A percentile compares a stretch with the other conserved stretches of the same genome.
Conservation (phyloP, 2,888 invertebrate species). For the Eremobia ochroleuca region DNA sequence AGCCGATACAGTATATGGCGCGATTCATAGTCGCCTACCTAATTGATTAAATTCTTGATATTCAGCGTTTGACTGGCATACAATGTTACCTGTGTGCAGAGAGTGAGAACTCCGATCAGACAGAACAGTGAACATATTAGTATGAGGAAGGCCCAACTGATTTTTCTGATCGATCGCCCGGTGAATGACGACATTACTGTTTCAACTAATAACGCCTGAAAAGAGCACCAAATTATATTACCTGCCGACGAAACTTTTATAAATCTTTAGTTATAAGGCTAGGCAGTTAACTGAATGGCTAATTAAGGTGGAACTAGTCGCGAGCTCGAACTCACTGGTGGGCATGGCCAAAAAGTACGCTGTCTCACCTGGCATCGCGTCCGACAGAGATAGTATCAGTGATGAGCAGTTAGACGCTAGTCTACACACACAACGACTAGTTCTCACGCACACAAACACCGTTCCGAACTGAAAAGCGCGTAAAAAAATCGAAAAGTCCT, state of each 20-base stretch:
- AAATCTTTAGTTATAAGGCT: too few species aligned
- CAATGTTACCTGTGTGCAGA: slow-evolving; percentile 84
- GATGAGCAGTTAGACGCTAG: too few species aligned
- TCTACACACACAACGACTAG: too few species aligned
- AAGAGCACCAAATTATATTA: slow-evolving; percentile 26
- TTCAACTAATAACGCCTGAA: slow-evolving; percentile 83
- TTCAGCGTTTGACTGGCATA: not conserved
- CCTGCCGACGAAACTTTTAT: not conserved
- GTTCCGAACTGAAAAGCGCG: not conserved
- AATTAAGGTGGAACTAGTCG: too few species aligned
- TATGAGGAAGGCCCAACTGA: slow-evolving; percentile 84
- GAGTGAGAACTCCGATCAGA: slow-evolving; percentile 82
- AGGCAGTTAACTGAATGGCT: too few species aligned
- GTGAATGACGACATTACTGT: slow-evolving; percentile 86
- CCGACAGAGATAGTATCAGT: too few species aligned
- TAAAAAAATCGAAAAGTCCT: not conserved
- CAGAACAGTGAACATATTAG: slow-evolving; percentile 80
- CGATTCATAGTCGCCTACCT: not conserved
- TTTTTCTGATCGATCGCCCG: slow-evolving; percentile 81
- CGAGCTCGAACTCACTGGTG: too few species aligned
- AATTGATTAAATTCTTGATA: not conserved
- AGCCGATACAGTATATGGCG: not conserved
- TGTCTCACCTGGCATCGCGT: too few species aligned
- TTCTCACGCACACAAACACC: too few species aligned
- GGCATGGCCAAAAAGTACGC: too few species aligned